A percentile compares a stretch with the other conserved stretches of the same genome.
Conservation (phyloP, 2,113 vertebrate genomes). For the Erythrocebus patas region DNA sequence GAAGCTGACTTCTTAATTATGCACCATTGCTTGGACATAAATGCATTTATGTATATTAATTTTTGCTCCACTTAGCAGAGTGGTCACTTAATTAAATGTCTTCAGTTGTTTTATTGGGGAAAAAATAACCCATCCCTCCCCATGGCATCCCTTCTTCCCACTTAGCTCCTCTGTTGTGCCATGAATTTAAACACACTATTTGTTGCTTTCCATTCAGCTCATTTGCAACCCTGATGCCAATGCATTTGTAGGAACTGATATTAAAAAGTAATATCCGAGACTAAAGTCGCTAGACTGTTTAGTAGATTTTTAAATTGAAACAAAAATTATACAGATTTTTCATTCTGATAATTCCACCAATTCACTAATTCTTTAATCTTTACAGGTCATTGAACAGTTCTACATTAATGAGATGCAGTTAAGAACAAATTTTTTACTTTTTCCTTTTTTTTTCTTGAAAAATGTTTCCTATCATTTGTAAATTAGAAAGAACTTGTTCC, state of each 20-base stretch:
- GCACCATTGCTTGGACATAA: constrained; percentile 82
- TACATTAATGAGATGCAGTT: constrained; percentile 89
- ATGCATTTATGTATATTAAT: constrained; percentile 87
- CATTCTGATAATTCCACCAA: constrained; percentile 91
- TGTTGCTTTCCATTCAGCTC: constrained; percentile 83
- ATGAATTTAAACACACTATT: constrained; percentile 83
- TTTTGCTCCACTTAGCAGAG: constrained; percentile 87
- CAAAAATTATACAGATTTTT: constrained; percentile 91
- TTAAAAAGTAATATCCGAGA: constrained; percentile 89
- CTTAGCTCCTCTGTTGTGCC: constrained; percentile 74
- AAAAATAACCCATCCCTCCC: constrained; percentile 25
- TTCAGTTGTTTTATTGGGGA: constrained; percentile 87
- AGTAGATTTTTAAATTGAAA: constrained; percentile 89
- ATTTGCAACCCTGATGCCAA: constrained; percentile 83
- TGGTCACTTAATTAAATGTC: constrained; percentile 89
- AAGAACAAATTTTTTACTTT: constrained; percentile 89
- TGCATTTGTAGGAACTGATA: constrained; percentile 81
- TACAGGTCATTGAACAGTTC: constrained; percentile 90
- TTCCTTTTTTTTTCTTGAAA: constrained; percentile 85
- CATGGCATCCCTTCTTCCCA: constrained; percentile 41
- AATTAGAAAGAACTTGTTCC: constrained; percentile 89
- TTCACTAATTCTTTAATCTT: constrained; percentile 92
- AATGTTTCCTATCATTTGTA: constrained; percentile 90
- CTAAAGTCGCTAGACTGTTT: constrained; percentile 84
- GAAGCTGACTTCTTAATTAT: constrained; percentile 83